These are phyloP conservation scores for Altica lythri DNA, from an alignment of 2,888 invertebrate species.

Conservation along the genomic window DNA sequence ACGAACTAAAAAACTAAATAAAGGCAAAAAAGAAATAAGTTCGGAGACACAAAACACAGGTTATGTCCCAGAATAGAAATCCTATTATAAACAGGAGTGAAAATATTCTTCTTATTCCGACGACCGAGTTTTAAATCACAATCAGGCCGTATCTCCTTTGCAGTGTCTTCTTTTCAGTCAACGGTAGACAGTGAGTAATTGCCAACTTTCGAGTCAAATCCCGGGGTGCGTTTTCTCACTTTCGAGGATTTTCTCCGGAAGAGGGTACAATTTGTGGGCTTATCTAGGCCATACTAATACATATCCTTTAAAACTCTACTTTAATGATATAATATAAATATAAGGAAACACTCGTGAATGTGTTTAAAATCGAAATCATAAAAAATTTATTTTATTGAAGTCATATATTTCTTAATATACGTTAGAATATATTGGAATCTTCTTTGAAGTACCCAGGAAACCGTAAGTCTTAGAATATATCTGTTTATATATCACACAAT, in stretches of 20 bases:
- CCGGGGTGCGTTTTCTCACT: slow-evolving; percentile 50
- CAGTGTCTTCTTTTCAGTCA: slow-evolving; percentile 18
- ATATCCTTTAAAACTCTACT: too few species aligned
- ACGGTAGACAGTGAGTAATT: slow-evolving; percentile 51
- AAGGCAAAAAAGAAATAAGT: not conserved
- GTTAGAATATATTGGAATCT: too few species aligned
- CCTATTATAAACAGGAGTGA: slow-evolving; percentile 6
- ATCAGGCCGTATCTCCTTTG: slow-evolving; percentile 37
- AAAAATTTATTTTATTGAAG: too few species aligned
- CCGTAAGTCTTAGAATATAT: too few species aligned
- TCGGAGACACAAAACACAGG: not conserved
- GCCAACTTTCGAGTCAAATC: slow-evolving; percentile 49
- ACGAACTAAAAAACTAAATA: not conserved
- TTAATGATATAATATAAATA: too few species aligned
- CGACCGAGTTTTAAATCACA: slow-evolving; percentile 32
- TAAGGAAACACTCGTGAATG: too few species aligned
- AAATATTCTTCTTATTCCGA: slow-evolving; percentile 4
- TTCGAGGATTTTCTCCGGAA: slow-evolving; percentile 36
- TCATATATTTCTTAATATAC: too few species aligned
- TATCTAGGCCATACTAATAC: slow-evolving; percentile 3
- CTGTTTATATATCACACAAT: too few species aligned
- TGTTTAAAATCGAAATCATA: too few species aligned
- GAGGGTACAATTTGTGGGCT: not conserved
- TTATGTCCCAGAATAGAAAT: slow-evolving; percentile 11
- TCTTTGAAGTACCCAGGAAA: too few species aligned